Evolutionary conservation across 37 sponge, comb jelly and placozoan species (phyloP).

Genomic region (Amphimedon queenslandica): DNA sequence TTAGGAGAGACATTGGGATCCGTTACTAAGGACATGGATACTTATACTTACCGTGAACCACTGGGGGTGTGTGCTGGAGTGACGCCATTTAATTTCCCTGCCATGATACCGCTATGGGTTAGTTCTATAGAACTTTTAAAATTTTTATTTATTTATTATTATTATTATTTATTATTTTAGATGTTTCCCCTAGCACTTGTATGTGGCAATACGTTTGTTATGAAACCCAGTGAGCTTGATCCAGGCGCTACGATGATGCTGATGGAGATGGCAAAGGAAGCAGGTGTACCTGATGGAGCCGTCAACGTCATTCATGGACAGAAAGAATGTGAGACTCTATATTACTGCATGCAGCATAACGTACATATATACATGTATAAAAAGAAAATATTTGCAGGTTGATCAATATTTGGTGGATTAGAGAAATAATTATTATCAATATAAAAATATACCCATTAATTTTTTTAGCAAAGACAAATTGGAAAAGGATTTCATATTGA

Average conservation of each 20-base stretch:
- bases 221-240: constrained; percentile 97
- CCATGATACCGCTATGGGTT: constrained; percentile 96
- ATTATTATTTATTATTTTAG: constrained; percentile 8
- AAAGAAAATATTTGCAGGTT: too few relatives aligned
- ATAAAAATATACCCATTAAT: too few relatives aligned
- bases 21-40: constrained; percentile 94
- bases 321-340: constrained; percentile 40
- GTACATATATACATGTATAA: too few relatives aligned
- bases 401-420: too few relatives aligned
- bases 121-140: constrained; percentile 14
- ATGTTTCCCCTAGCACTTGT: constrained; percentile 98
- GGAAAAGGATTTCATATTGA: too few relatives aligned
- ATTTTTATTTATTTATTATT: background rate
- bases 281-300: constrained; percentile 94
- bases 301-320: constrained; percentile 95
- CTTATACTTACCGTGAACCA: constrained; percentile 89
- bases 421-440: too few relatives aligned
- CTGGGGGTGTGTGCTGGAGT: constrained; percentile 97
- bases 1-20: constrained; percentile 91
- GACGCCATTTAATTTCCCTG: constrained; percentile 96
- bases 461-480: too few relatives aligned
- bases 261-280: constrained; percentile 83
- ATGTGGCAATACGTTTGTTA: constrained; percentile 91
- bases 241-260: constrained; percentile 89
- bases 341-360: background rate